Conservation (phyloP, 2,797 vertebrate species). For the Leucoraja ocellata region DNA sequence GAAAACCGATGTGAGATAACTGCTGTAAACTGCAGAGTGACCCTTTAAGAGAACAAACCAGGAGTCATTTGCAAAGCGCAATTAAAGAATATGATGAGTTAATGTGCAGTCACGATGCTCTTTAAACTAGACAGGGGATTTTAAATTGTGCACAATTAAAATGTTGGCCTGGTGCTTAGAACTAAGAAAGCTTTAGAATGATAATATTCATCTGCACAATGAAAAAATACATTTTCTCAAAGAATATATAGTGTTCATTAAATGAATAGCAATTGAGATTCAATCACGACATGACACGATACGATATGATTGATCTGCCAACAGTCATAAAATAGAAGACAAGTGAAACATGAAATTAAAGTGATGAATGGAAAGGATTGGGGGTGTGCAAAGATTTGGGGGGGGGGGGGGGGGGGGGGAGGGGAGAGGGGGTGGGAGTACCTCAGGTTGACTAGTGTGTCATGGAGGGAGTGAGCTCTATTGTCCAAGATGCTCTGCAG, state of each 20-base stretch:
- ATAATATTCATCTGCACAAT: background rate
- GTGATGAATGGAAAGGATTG: no score
- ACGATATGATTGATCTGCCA: no score
- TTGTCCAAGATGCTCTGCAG: no score
- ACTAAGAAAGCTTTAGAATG: background rate
- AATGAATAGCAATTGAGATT: background rate
- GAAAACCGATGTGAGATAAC: background rate
- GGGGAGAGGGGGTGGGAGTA: no score
- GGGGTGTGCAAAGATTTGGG: no score
- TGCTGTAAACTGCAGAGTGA: background rate
- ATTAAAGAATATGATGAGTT: background rate
- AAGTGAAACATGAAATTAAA: no score
- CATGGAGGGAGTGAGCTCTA: no score
- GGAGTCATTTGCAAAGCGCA: background rate
- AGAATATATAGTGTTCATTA: background rate
- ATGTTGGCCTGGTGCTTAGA: background rate
- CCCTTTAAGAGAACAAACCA: background rate
- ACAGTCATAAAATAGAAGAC: no score
- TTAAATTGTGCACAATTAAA: background rate
- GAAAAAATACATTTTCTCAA: background rate
- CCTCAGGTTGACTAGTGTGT: no score
- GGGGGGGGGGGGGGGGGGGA: no score
- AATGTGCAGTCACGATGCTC: background rate
- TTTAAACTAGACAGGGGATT: background rate
- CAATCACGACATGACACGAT: background rate